Base-by-base conservation (phyloP, 2,888 invertebrate genomes). In the Drosophila setosimentum region DNA sequence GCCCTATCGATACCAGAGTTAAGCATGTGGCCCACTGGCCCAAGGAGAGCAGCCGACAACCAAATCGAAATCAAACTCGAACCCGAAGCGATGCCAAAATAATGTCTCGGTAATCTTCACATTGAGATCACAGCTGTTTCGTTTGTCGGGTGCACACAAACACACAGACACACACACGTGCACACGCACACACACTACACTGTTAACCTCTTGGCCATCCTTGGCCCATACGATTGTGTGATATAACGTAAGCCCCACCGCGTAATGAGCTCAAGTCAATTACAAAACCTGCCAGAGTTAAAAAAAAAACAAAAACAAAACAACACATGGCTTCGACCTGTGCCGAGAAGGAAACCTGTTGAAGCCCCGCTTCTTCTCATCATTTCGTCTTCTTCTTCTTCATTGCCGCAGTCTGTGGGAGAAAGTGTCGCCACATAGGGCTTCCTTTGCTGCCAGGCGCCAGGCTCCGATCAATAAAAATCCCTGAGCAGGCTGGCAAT, bases 181-280 rank as follows among this genome's bases (percentile, higher is more conserved):
- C 35, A 16, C 35, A 35, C 16, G 18, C 21, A 42, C 45, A 13
- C 45, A 45, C 21, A 55, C 58, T 27, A 37, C 11, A 42, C 16
- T 42, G 29, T 57, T 53, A 55, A 53, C 37, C 61, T 55, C 62
- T 54, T 65, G n/a, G 32, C 71, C 71, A 84, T 82, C 85, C 88
- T 87, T 89, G 84, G 67, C 33, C 30, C 66, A 29, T 60, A 33
- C 64, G 45, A 60, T 24, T 58, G 71, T 55, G 87, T 87, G 90
- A 87, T 87, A 87, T 90, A 86, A 90, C 89, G 73, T 78, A 70
- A 69, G 70, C 83, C 24, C 45, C 45, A n/a, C 24, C 63, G 73
- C 76, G 77, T 89, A 89, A 90, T 89, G 85, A 87, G 80, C 82
- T 77, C 59, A 58, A 73, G 73, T 61, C 84, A 90, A 86, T 83